Percentiles rank a stretch among this genome's conserved stretches.
Evolutionary conservation across 2,113 vertebrate genomes (phyloP).

Genomic region (Hoplias malabaricus): DNA sequence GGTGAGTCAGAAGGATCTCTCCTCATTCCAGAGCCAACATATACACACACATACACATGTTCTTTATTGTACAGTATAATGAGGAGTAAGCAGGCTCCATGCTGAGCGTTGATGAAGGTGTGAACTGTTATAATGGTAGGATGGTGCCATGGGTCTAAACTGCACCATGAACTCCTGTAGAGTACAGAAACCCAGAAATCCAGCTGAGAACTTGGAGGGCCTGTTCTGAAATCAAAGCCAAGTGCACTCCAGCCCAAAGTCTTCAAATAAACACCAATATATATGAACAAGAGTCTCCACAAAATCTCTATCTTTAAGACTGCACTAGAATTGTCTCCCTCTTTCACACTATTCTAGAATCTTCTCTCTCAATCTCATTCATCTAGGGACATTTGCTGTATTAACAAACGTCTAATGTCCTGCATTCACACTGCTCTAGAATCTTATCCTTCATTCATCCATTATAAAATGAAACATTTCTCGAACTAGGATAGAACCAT

Average conservation of each 20-base stretch:
- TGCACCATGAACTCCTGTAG: background rate
- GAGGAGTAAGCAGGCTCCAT: constrained; percentile 36
- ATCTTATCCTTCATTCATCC: background rate
- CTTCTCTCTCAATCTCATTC: no score
- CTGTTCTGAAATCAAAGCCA: background rate
- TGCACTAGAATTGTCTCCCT: no score
- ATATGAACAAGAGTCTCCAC: background rate
- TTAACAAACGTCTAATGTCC: no score
- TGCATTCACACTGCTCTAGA: background rate
- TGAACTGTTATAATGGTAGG: constrained; percentile 37
- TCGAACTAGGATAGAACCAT: no score
- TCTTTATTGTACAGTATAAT: constrained; percentile 36
- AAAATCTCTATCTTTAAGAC: no score
- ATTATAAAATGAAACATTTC: no score
- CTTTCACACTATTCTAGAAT: no score
- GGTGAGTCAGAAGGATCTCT: constrained; percentile 46
- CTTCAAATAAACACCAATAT: no score
- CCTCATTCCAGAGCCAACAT: constrained; percentile 40
- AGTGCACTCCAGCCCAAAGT: no score
- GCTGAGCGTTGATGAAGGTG: constrained; percentile 38
- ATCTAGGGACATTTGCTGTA: no score
- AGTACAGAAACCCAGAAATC: background rate
- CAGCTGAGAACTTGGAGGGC: background rate
- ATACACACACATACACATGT: constrained; percentile 22
- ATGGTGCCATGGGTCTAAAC: background rate